A percentile compares a stretch with the other conserved stretches of the same genome.
Conservation (phyloP, 2,888 invertebrate genomes). For the Sepiola atlantica region DNA sequence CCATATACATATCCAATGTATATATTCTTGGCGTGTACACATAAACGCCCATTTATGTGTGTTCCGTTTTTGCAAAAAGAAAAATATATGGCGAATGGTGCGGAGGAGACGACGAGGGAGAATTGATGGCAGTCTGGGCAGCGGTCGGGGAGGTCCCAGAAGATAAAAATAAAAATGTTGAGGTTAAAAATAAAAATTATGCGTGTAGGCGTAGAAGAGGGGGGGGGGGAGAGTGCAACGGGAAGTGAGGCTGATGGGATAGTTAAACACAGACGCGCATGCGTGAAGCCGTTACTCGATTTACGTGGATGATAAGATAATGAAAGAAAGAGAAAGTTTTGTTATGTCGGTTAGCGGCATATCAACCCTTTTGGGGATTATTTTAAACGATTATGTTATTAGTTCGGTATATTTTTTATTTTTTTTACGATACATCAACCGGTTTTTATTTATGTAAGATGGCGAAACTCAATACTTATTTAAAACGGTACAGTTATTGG, state of each 20-base stretch:
- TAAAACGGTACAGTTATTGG: no score
- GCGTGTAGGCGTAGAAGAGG: neutral
- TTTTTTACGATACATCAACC: no score
- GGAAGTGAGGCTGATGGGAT: neutral
- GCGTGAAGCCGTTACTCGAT: neutral
- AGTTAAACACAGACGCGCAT: neutral
- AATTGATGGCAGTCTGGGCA: neutral
- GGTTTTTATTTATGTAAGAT: no score
- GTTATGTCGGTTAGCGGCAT: no score
- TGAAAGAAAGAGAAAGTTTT: no score
- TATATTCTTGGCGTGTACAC: conserved; percentile 17
- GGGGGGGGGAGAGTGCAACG: neutral
- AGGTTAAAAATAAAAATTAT: conserved; percentile 22
- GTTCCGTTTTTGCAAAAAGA: neutral
- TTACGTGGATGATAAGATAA: no score
- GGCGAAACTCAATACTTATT: no score
- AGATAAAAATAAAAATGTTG: neutral
- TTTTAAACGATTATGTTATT: no score
- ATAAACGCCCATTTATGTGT: conserved; percentile 17
- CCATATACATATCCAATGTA: neutral
- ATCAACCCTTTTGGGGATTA: no score
- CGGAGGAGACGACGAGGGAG: neutral
- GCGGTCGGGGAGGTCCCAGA: neutral
- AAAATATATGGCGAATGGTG: neutral
- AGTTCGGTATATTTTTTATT: no score